Evolutionary conservation across 2,113 vertebrate species (phyloP), one percentile per base, ranked within the genome.

Genomic region (Platanista minor): DNA sequence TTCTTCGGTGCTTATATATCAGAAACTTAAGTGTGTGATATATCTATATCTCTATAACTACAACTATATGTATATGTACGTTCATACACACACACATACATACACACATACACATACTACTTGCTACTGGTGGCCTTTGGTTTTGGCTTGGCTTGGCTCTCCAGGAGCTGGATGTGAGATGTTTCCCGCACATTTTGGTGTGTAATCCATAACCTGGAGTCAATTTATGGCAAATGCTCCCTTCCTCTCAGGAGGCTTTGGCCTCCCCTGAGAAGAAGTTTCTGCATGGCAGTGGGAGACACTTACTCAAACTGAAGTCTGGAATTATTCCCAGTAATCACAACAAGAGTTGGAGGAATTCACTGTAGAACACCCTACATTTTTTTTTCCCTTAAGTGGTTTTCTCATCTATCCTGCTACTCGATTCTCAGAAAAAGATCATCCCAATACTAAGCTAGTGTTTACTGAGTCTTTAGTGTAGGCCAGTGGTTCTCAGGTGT

Each of bases 1-100:
- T 77, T 97, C 91, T 97, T 92, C 59, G 49, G 62, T 74, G 39
- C n/a, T 67, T 86, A 41, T 39, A 8, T 83, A 49, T 87, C 20
- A 67, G 49, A 74, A 46, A 20, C 12, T 87, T 59, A 13, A 13
- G 5, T 20, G 1, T 90, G 7, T 81, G n/a, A 54, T 52, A 12
- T 9, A 12, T 57, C 14, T 91, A 27, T 25, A 27, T 36, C 33
- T 80, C 17, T 62, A 8, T 75, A 46, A 33, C 6, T 94, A 7
- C 49, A 39, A 25, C 49, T 74, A 4, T n/a, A 4, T 59, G n/a
- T 78, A 4, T 23, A 25, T 71, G 18, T 29, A 21, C 13, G 2
- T 25, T 80, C 69, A 77, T 1, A 39, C 6, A 54, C 23, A 69
- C 43, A 52, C 15, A 6, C 52, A 52, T 5, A 59, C 27, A 6